phyloP scores from a whole-genome alignment of 2,113 vertebrate species.

The Arenaria interpres region DNA sequence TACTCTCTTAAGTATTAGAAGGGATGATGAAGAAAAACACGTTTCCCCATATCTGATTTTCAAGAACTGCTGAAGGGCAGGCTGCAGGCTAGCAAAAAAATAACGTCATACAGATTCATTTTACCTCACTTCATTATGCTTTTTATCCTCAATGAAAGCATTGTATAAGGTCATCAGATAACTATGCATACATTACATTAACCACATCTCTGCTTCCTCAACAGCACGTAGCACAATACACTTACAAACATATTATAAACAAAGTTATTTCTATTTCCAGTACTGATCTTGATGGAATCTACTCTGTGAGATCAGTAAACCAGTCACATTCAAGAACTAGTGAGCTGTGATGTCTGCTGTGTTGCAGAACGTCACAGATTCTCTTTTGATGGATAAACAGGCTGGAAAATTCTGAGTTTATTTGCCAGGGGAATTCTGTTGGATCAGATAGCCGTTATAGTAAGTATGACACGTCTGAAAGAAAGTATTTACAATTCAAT shows the following conservation, averaged over 20 bases:
- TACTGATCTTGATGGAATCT: neutral
- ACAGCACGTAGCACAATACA: neutral
- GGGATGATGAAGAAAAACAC: neutral
- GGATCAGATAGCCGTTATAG: neutral
- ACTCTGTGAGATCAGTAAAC: neutral
- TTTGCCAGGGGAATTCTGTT: neutral
- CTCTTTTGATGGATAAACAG: neutral
- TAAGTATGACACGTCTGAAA: neutral
- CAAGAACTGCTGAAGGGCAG: neutral
- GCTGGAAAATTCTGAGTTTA: neutral
- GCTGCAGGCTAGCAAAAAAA: neutral
- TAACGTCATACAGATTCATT: neutral
- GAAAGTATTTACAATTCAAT: neutral
- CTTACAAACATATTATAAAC: neutral
- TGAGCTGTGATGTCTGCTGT: neutral
- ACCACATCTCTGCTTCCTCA: neutral
- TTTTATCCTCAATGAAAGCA: neutral
- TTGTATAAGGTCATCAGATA: neutral
- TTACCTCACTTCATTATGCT: neutral
- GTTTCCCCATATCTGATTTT: neutral
- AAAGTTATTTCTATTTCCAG: neutral
- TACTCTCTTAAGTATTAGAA: neutral
- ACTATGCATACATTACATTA: neutral
- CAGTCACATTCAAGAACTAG: neutral
- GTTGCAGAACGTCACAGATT: neutral